phyloP scores from a whole-genome alignment of 1,140 invertebrate genomes.

The Drosophila busckii region DNA sequence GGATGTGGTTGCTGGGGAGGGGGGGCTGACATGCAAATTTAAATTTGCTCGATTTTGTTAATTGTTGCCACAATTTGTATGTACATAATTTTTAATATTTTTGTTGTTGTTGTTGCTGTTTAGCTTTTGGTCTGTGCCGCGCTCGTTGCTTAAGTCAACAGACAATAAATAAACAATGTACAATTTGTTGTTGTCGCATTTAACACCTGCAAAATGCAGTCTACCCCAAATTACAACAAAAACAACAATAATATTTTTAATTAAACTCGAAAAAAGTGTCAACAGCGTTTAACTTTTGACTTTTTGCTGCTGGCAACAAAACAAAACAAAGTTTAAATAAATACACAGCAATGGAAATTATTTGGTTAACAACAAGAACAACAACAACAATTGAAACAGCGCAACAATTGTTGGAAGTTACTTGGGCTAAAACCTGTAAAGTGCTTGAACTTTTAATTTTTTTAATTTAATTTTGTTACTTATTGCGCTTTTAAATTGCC shows the following conservation, averaged over 20 bases:
- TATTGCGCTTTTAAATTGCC: conserved; percentile 38
- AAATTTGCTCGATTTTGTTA: conserved; percentile 5
- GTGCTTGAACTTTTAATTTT: conserved; percentile 60
- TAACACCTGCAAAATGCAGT: conserved; percentile 51
- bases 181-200: conserved; percentile 31
- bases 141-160: conserved; percentile 26
- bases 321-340: not conserved
- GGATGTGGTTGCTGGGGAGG: not conserved
- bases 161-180: conserved; percentile 41
- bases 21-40: not conserved
- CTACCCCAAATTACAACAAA: conserved; percentile 31
- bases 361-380: conserved; percentile 19
- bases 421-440: conserved; percentile 57
- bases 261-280: conserved; percentile 40
- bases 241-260: conserved; percentile 21
- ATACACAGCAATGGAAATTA: conserved; percentile 25
- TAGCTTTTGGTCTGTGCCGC: conserved; percentile 1
- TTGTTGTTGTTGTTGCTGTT: conserved; percentile 1
- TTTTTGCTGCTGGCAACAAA: conserved; percentile 17
- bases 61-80: conserved; percentile 11
- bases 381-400: not conserved
- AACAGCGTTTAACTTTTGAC: conserved; percentile 46
- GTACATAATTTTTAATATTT: conserved; percentile 2
- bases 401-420: too few relatives aligned
- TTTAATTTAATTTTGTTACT: conserved; percentile 10